A percentile compares a stretch with the other conserved stretches of the same genome.
Conservation (phyloP, 2,888 invertebrate genomes). For the Leucophenga montana region DNA sequence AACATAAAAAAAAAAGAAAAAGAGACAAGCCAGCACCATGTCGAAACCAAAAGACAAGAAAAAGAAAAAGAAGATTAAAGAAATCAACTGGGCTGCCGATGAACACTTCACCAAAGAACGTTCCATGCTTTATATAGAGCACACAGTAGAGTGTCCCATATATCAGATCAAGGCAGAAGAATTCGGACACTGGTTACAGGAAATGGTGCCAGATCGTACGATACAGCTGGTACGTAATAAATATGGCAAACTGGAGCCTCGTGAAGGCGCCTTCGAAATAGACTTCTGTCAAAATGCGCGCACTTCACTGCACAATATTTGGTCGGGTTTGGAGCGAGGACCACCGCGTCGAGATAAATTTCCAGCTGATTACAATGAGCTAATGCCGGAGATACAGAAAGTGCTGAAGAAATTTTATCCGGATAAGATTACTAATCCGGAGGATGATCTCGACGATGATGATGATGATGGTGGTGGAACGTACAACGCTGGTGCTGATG, state of each 20-base stretch:
- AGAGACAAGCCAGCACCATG: background rate
- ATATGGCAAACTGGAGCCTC: constrained; percentile 56
- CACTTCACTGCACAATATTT: constrained; percentile 58
- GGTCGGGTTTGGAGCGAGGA: constrained; percentile 65
- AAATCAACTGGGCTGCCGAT: constrained; percentile 66
- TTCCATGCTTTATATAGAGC: constrained; percentile 67
- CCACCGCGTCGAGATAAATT: constrained; percentile 71
- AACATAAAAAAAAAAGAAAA: background rate
- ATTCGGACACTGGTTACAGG: constrained; percentile 53
- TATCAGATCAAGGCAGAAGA: constrained; percentile 66
- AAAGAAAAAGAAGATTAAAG: constrained; percentile 47
- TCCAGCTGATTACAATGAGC: constrained; percentile 51
- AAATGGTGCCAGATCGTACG: constrained; percentile 59
- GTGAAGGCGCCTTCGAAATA: constrained; percentile 68
- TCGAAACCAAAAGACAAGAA: background rate
- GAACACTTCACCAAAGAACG: constrained; percentile 63
- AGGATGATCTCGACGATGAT: constrained; percentile 45
- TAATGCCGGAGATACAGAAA: constrained; percentile 60
- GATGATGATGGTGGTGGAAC: constrained; percentile 28
- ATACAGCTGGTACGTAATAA: constrained; percentile 63
- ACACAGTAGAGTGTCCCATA: constrained; percentile 68
- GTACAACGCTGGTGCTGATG: background rate
- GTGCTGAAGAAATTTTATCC: constrained; percentile 68
- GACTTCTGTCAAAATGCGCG: constrained; percentile 66
- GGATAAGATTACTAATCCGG: constrained; percentile 44